Evolutionary conservation across 2,888 invertebrate species (phyloP), one percentile per base, ranked within the genome.

Genomic region (Heliconius erato): DNA sequence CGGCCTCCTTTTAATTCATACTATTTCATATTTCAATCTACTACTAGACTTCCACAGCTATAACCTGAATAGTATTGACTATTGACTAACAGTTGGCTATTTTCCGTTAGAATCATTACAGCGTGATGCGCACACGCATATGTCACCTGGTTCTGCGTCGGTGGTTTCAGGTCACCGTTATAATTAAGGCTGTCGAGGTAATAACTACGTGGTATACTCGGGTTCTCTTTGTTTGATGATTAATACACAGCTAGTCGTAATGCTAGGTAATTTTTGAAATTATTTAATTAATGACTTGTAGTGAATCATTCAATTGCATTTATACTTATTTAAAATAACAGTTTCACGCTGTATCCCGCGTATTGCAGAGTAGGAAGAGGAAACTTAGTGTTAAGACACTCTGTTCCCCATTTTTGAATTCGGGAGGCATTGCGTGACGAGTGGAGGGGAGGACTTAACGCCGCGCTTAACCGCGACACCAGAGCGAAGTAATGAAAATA

Each of bases 61-160:
- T 80, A 86, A 85, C 87, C 86, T 86, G 86, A 84, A 86, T 86
- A 81, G 82, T 83, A 83, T 83, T 81, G 86, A 80, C 83, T 84
- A 83, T 83, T 82, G 84, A 83, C 83, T 81, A 82, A 83, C 83
- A 81, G 84, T 87, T 87, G 87, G 86, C 84, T 88, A 89, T 89
- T 90, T 89, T 89, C 90, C 90, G 90, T 91, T 92, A 88, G 84
- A 85, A 82, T 85, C 84, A 88, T 88, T 87, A 87, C 85, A 82
- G 81, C 80, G 81, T 86, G 86, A 87, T 86, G 85, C 85, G 86
- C 88, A 89, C 89, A 89, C 84, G 88, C 89, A 88, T 91, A 91
- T 92, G 92, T 91, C 91, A 91, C 90, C 87, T 85, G 86, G 90
- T 87, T 89, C 88, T 88, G 91, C 90, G 86, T 88, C 90, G 89